Percentiles rank a stretch among this genome's conserved stretches.
phyloP scores from a whole-genome alignment of 2,113 vertebrate species.

The Trinectes maculatus region DNA sequence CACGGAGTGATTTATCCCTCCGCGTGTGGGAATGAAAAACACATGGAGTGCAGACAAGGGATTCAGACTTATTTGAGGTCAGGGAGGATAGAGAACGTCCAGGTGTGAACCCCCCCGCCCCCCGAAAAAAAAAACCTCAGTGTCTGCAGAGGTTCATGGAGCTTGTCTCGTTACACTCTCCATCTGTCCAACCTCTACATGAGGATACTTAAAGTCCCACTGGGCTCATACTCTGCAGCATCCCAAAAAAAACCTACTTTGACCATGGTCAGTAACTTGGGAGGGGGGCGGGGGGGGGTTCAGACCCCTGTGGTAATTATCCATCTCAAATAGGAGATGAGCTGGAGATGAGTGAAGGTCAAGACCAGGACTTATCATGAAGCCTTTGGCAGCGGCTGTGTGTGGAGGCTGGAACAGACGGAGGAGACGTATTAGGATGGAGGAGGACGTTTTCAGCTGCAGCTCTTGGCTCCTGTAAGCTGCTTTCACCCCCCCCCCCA shows the following conservation, averaged over 20 bases:
- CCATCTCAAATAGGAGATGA: slow-evolving; percentile 49
- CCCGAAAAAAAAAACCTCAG: neutral
- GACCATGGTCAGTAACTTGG: slow-evolving; percentile 17
- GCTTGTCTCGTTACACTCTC: slow-evolving; percentile 15
- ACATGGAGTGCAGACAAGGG: slow-evolving; percentile 17
- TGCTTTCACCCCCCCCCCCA: slow-evolving; percentile 16
- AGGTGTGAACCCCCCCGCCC: slow-evolving; percentile 38
- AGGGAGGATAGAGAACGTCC: slow-evolving; percentile 33
- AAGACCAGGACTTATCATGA: slow-evolving; percentile 20
- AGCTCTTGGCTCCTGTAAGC: slow-evolving; percentile 49
- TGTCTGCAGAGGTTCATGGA: no score
- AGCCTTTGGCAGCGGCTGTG: slow-evolving; percentile 34
- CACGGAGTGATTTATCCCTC: slow-evolving; percentile 53
- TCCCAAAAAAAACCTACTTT: slow-evolving; percentile 31
- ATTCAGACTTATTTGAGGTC: slow-evolving; percentile 19
- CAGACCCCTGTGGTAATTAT: slow-evolving; percentile 48
- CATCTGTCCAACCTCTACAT: slow-evolving; percentile 60
- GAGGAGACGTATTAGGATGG: slow-evolving; percentile 40
- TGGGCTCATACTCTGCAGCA: slow-evolving; percentile 21
- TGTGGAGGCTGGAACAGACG: slow-evolving; percentile 35
- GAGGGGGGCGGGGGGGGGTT: slow-evolving; percentile 11
- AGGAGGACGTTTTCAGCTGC: slow-evolving; percentile 52
- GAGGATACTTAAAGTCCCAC: slow-evolving; percentile 29
- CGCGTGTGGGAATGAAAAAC: slow-evolving; percentile 47
- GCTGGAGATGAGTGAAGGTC: slow-evolving; percentile 51